Percentiles rank a stretch among this genome's conserved stretches.
Evolutionary conservation across 2,888 invertebrate genomes (phyloP).

Genomic region (Ormyrus labotus): DNA sequence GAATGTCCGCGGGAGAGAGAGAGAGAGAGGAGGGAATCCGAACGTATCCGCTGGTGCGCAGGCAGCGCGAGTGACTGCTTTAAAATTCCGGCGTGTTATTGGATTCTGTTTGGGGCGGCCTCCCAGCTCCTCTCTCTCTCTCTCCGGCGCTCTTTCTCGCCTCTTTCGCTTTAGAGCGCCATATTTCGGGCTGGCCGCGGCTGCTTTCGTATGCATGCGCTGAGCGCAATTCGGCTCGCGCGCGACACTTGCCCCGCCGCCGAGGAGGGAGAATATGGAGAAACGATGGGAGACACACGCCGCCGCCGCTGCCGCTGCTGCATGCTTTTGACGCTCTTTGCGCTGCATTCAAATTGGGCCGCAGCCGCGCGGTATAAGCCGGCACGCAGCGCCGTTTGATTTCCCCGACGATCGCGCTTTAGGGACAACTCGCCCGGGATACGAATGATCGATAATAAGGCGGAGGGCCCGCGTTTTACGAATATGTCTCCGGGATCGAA

Average conservation of each 20-base stretch:
- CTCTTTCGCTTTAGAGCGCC: slow-evolving; percentile 3
- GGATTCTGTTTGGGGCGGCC: slow-evolving; percentile 46
- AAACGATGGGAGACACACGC: background rate
- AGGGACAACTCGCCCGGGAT: slow-evolving; percentile 12
- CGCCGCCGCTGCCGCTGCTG: slow-evolving; percentile 15
- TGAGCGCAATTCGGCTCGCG: slow-evolving; percentile 42
- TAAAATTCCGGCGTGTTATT: slow-evolving; percentile 52
- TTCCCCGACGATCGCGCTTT: slow-evolving; percentile 23
- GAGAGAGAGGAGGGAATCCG: background rate
- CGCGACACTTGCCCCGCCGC: slow-evolving; percentile 45
- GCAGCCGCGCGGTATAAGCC: background rate
- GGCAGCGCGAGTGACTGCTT: slow-evolving; percentile 25
- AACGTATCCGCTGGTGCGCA: background rate
- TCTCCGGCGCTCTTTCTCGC: slow-evolving; percentile 6
- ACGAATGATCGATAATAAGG: slow-evolving; percentile 47
- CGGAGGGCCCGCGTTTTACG: background rate
- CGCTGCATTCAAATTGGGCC: slow-evolving; percentile 65
- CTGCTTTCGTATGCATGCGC: slow-evolving; percentile 67
- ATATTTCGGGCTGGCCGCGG: slow-evolving; percentile 59
- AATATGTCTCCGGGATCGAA: background rate
- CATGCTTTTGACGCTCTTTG: slow-evolving; percentile 56
- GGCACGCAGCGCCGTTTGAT: slow-evolving; percentile 10
- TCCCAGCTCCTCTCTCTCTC: background rate
- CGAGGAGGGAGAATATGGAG: background rate
- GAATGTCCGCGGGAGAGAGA: background rate